Percentiles rank a stretch among this genome's conserved stretches.
Evolutionary conservation across 2,888 invertebrate species (phyloP).

Genomic region (Suillia variegata): DNA sequence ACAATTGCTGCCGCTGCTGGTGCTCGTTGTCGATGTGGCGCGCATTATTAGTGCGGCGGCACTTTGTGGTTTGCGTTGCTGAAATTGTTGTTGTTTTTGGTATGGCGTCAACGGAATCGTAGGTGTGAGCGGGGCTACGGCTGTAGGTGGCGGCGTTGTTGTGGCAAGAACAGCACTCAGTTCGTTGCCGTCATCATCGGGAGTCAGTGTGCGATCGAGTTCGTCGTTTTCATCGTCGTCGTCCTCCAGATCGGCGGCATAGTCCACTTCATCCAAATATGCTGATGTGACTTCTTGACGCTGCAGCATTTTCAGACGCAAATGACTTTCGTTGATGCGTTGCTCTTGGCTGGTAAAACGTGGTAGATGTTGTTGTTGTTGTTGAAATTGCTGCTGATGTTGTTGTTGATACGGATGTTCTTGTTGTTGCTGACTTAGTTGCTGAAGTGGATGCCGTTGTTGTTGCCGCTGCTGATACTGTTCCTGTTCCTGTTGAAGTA

Average conservation of each 20-base stretch:
- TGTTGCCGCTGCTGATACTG: too few relatives aligned
- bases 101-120: neutral
- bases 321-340: constrained; percentile 6
- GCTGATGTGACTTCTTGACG: constrained; percentile 41
- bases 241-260: constrained; percentile 49
- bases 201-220: neutral
- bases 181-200: constrained; percentile 18
- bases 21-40: neutral
- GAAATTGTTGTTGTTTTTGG: constrained; percentile 28
- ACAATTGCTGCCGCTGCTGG: constrained; percentile 11
- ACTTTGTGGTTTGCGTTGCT: constrained; percentile 4
- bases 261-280: constrained; percentile 41
- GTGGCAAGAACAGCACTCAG: constrained; percentile 16
- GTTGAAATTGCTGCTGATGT: constrained; percentile 9
- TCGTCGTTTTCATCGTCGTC: constrained; percentile 35
- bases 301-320: constrained; percentile 37
- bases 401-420: neutral
- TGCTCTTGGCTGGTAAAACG: neutral
- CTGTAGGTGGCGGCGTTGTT: constrained; percentile 19
- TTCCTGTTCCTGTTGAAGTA: neutral
- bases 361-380: constrained; percentile 10
- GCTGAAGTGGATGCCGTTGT: neutral
- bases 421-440: neutral
- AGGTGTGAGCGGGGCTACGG: constrained; percentile 6
- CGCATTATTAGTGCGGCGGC: constrained; percentile 3